Conservation (phyloP, 2,888 invertebrate genomes). For the Acanthosepion esculentum region DNA sequence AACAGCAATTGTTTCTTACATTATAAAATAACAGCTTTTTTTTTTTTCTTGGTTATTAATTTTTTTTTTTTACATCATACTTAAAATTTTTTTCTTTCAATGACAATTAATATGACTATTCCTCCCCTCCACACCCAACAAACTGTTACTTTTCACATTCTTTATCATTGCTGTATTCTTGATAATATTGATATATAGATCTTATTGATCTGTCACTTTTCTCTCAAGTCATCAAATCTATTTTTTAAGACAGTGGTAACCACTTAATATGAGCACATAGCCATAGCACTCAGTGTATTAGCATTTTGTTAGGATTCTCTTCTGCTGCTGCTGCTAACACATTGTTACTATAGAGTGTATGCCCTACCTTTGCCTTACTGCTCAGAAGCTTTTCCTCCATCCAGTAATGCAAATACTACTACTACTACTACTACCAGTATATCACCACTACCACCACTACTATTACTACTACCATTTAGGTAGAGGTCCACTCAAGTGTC, state of each 20-base stretch:
- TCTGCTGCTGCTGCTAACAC: conserved; percentile 33
- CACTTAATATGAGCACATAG: background rate
- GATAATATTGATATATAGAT: background rate
- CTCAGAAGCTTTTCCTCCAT: background rate
- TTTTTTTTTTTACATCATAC: too few relatives aligned
- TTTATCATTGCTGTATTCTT: background rate
- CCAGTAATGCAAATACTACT: conserved; percentile 21
- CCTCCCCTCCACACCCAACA: background rate
- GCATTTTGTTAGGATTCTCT: background rate
- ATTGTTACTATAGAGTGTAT: conserved; percentile 2
- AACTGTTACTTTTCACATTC: background rate
- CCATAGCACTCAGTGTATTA: background rate
- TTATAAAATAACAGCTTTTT: too few relatives aligned
- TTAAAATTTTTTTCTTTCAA: background rate
- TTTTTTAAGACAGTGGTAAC: conserved; percentile 33
- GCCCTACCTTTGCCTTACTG: conserved; percentile 8
- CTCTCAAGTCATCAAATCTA: conserved; percentile 33
- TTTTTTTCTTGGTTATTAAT: too few relatives aligned
- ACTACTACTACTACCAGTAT: background rate
- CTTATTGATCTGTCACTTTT: background rate
- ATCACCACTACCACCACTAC: background rate
- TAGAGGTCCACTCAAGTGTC: conserved; percentile 33
- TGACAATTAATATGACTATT: background rate
- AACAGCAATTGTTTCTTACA: too few relatives aligned
- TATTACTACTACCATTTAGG: background rate